These are phyloP conservation scores for Archips crataeganus DNA, from an alignment of 2,888 invertebrate species.

Conservation along the genomic window DNA sequence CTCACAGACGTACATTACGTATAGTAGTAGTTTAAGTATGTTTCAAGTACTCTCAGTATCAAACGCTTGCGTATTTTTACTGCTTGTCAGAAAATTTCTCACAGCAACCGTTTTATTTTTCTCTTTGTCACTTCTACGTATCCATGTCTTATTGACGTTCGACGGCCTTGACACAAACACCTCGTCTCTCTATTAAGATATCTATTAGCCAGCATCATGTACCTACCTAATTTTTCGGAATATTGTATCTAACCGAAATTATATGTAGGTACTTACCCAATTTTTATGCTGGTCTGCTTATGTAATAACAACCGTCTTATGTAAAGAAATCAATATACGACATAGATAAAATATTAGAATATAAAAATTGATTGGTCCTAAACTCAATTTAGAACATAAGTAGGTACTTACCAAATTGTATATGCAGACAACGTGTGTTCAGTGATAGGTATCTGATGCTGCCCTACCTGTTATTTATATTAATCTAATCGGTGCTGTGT, in stretches of 20 bases:
- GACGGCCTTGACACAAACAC: not conserved
- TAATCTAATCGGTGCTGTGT: conserved; percentile 10
- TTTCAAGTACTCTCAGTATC: too few relatives aligned
- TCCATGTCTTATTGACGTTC: not conserved
- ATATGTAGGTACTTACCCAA: too few relatives aligned
- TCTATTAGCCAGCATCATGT: not conserved
- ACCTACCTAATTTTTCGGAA: not conserved
- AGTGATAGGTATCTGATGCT: not conserved
- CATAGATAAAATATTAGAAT: not conserved
- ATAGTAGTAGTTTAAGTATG: too few relatives aligned
- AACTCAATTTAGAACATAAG: not conserved
- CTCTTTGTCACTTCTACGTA: not conserved
- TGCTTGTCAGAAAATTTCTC: not conserved
- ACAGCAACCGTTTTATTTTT: not conserved
- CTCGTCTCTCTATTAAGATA: not conserved
- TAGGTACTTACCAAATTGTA: too few relatives aligned
- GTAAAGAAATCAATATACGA: too few relatives aligned
- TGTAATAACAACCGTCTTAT: too few relatives aligned
- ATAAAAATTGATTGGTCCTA: not conserved
- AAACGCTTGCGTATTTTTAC: not conserved
- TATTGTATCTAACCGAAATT: not conserved
- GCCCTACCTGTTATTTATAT: not conserved
- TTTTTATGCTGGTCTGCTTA: too few relatives aligned
- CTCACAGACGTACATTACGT: too few relatives aligned
- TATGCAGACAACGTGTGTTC: not conserved